Evolutionary conservation across 2,797 vertebrate species (phyloP).

Genomic region (Euphonia xanthogaster): DNA sequence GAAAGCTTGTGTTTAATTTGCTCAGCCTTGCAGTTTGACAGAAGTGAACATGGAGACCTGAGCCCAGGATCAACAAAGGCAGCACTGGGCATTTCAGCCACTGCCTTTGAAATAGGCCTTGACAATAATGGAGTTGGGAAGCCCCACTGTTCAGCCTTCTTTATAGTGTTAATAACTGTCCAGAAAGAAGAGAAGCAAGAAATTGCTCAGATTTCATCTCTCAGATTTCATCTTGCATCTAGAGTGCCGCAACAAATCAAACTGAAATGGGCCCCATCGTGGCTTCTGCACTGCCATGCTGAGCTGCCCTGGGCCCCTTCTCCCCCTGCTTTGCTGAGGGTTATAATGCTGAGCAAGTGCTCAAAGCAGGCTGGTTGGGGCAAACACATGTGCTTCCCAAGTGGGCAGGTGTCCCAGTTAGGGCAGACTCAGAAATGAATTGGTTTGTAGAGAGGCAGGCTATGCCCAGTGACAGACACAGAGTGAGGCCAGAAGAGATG

Average conservation of each 20-base stretch:
- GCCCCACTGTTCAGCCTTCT: slow-evolving; percentile 68
- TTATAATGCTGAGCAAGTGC: neutral
- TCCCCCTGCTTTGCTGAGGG: slow-evolving; percentile 38
- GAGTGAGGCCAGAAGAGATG: neutral
- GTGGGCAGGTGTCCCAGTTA: neutral
- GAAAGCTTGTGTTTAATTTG: slow-evolving; percentile 28
- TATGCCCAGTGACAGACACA: accelerated
- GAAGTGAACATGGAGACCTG: slow-evolving; percentile 52
- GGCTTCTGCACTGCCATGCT: neutral
- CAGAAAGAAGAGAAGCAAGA: slow-evolving; percentile 69
- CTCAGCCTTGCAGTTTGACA: neutral
- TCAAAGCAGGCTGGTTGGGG: neutral
- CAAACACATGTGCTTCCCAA: neutral
- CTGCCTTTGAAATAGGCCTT: slow-evolving; percentile 59
- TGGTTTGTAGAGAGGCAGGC: neutral
- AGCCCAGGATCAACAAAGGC: slow-evolving; percentile 66
- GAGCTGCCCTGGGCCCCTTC: slow-evolving; percentile 70
- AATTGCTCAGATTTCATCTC: slow-evolving; percentile 70
- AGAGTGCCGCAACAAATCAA: slow-evolving; percentile 57
- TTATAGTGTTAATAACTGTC: slow-evolving; percentile 74
- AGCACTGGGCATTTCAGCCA: slow-evolving; percentile 56
- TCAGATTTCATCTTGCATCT: slow-evolving; percentile 61
- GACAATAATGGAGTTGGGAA: slow-evolving; percentile 59
- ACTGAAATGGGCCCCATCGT: slow-evolving; percentile 54
- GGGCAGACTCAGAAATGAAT: neutral